Conservation (phyloP, 2,888 invertebrate species). For the Dendrolimus houi region DNA sequence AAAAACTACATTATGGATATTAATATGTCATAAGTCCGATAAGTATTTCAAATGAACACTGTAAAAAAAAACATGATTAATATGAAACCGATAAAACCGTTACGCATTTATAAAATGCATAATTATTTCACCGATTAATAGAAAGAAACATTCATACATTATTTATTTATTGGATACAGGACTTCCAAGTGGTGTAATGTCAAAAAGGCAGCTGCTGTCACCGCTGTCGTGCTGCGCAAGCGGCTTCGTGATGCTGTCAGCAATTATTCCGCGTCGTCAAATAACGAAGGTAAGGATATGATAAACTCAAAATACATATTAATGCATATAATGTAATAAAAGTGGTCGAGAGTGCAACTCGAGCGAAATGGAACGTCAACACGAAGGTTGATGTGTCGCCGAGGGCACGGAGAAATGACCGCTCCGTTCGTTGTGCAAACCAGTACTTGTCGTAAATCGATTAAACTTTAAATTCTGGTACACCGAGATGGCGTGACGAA, state of each 20-base stretch:
- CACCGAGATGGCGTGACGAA: slow-evolving; percentile 60
- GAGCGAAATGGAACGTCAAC: slow-evolving; percentile 54
- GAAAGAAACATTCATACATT: slow-evolving; percentile 3
- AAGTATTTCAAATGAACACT: no score
- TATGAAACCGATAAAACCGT: no score
- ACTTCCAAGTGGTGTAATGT: neutral
- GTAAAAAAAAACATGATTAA: no score
- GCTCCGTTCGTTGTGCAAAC: slow-evolving; percentile 43
- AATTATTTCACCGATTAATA: neutral
- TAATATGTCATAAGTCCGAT: no score
- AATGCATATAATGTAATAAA: slow-evolving; percentile 37
- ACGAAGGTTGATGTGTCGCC: slow-evolving; percentile 47
- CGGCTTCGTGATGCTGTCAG: slow-evolving; percentile 46
- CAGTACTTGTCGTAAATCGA: slow-evolving; percentile 59
- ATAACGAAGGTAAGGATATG: slow-evolving; percentile 60
- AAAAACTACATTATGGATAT: no score
- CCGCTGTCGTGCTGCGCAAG: slow-evolving; percentile 47
- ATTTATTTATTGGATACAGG: neutral
- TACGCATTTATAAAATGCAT: no score
- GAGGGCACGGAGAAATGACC: slow-evolving; percentile 49
- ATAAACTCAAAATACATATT: slow-evolving; percentile 36
- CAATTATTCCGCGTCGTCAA: slow-evolving; percentile 63
- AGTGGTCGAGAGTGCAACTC: slow-evolving; percentile 41
- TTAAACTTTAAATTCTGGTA: slow-evolving; percentile 58
- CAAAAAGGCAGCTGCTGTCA: slow-evolving; percentile 37